Evolutionary conservation across 2,113 vertebrate genomes (phyloP).

Genomic region (Aviceda subcristata): DNA sequence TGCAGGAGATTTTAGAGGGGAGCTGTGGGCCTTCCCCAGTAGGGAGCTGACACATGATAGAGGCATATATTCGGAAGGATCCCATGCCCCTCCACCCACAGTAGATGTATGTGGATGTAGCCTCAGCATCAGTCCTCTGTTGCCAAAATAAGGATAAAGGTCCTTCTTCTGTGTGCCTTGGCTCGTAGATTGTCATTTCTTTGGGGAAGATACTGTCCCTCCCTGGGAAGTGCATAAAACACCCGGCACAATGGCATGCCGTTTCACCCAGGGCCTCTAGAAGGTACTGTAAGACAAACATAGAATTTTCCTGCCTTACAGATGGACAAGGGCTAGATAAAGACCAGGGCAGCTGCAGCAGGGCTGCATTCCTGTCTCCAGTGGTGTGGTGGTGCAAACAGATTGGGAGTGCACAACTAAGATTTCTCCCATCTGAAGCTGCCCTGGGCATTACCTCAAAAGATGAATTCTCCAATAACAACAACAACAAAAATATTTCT

Average conservation of each 20-base stretch:
- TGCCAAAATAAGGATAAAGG: not conserved
- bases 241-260: not conserved
- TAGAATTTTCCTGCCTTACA: not conserved
- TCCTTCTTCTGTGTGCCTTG: not conserved
- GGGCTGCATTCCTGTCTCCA: not conserved
- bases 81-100: not conserved
- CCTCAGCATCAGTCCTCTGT: not conserved
- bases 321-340: not conserved
- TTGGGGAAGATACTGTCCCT: not conserved
- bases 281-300: conserved; percentile 43
- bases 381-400: not conserved
- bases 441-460: conserved; percentile 27
- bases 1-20: not conserved
- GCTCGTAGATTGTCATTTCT: not conserved
- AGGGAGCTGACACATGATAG: not conserved
- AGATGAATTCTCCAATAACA: conserved; percentile 7
- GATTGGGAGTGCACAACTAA: not conserved
- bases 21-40: not conserved
- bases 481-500: not conserved
- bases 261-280: not conserved
- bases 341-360: not conserved
- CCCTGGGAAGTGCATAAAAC: not conserved
- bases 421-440: not conserved
- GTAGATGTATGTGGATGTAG: not conserved
- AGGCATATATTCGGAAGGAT: not conserved